phyloP scores from a whole-genome alignment of 2,113 vertebrate species.

The Ramphastos sulfuratus region DNA sequence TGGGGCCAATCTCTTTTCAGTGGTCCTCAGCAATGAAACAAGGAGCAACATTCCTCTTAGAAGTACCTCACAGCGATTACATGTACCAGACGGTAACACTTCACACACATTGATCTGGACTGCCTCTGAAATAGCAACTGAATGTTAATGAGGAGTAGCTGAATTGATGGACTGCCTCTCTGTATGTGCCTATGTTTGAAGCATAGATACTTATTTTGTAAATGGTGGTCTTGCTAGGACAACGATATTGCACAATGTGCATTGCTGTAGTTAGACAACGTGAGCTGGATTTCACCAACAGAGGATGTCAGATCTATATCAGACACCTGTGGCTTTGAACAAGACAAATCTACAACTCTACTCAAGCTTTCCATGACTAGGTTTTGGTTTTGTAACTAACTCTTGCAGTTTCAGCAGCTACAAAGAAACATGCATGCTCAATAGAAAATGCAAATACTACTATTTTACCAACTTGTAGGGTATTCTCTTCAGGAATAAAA shows the following conservation, averaged over 20 bases:
- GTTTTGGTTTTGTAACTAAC: not conserved
- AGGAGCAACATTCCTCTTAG: not conserved
- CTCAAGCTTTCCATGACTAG: not conserved
- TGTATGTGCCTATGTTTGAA: not conserved
- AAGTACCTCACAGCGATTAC: not conserved
- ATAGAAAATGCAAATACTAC: not conserved
- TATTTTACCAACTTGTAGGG: not conserved
- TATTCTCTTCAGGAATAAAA: not conserved
- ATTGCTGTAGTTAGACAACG: not conserved
- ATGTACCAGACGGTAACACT: conserved; percentile 51
- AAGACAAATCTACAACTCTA: not conserved
- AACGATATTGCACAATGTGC: not conserved
- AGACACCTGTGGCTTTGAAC: not conserved
- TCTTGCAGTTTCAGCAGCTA: not conserved
- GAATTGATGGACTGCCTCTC: conserved; percentile 27
- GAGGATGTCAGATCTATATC: not conserved
- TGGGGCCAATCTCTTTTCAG: too few species aligned
- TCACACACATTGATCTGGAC: conserved; percentile 42
- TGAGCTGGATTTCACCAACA: not conserved
- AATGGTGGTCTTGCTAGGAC: not conserved
- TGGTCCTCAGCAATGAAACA: too few species aligned
- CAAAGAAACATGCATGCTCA: not conserved
- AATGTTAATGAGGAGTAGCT: conserved; percentile 41
- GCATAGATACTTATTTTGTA: not conserved
- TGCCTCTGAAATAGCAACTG: conserved; percentile 51